Conservation (phyloP, 2,113 vertebrate species). For the Tupaia chinensis region DNA sequence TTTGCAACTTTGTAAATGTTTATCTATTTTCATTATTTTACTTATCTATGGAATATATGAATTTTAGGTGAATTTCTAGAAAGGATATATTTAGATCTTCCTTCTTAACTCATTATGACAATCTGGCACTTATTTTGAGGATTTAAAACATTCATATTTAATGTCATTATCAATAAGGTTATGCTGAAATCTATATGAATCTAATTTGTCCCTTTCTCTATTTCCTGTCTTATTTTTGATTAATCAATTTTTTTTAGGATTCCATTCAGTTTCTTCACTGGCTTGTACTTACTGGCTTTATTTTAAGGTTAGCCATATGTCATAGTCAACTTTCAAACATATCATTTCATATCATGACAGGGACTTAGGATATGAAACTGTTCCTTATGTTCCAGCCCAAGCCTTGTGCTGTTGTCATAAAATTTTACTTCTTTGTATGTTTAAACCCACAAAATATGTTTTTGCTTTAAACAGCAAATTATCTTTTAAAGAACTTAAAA, state of each 20-base stretch:
- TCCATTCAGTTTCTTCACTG: background rate
- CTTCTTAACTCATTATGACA: background rate
- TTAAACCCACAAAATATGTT: background rate
- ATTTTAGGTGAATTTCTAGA: background rate
- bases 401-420: background rate
- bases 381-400: background rate
- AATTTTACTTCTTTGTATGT: background rate
- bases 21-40: background rate
- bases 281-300: background rate
- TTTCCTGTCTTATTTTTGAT: background rate
- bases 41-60: background rate
- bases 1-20: background rate
- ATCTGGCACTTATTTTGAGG: background rate
- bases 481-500: conserved; percentile 7
- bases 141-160: background rate
- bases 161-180: background rate
- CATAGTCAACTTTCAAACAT: background rate
- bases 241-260: background rate
- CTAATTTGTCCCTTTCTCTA: background rate
- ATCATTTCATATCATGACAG: background rate
- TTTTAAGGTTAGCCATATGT: background rate
- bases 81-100: background rate
- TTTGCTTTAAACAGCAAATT: background rate
- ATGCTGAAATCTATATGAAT: background rate
- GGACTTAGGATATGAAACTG: background rate